These are phyloP conservation scores for Sarcophaga subvicina DNA, from an alignment of 2,888 invertebrate species.

Conservation along the genomic window DNA sequence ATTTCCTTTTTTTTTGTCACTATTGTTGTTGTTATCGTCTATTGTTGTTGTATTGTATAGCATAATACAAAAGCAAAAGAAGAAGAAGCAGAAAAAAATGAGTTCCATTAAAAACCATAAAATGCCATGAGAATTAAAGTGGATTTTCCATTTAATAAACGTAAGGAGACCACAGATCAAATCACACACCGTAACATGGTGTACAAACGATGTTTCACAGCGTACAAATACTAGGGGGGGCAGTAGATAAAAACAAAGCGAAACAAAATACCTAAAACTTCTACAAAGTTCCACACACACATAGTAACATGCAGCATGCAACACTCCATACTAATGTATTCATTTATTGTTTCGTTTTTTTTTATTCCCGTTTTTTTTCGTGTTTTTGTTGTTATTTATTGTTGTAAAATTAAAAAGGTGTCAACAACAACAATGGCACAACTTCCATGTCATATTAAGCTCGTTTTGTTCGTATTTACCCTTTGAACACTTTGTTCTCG, in stretches of 20 bases:
- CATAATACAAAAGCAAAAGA: too few relatives aligned
- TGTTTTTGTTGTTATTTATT: background rate
- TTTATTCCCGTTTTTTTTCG: background rate
- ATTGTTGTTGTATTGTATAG: background rate
- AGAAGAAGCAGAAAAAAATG: background rate
- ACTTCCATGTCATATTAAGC: background rate
- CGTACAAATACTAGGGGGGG: too few relatives aligned
- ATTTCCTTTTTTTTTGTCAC: conserved; percentile 39
- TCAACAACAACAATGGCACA: conserved; percentile 67
- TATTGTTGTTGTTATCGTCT: conserved; percentile 4
- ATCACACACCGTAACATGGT: background rate
- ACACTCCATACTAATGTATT: background rate
- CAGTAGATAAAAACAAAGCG: too few relatives aligned
- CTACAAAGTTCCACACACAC: too few relatives aligned
- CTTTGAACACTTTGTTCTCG: background rate
- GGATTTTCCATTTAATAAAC: conserved; percentile 51
- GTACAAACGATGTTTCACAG: background rate
- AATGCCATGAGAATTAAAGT: conserved; percentile 59
- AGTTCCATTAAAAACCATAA: conserved; percentile 48
- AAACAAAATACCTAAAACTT: too few relatives aligned
- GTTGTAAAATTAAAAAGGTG: conserved; percentile 60
- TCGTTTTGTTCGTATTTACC: conserved; percentile 1
- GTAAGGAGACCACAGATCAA: conserved; percentile 44
- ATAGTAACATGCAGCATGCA: background rate
- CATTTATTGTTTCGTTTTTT: background rate